Evolutionary conservation across 2,888 invertebrate species (phyloP).

Genomic region (Dynastes hyllus): DNA sequence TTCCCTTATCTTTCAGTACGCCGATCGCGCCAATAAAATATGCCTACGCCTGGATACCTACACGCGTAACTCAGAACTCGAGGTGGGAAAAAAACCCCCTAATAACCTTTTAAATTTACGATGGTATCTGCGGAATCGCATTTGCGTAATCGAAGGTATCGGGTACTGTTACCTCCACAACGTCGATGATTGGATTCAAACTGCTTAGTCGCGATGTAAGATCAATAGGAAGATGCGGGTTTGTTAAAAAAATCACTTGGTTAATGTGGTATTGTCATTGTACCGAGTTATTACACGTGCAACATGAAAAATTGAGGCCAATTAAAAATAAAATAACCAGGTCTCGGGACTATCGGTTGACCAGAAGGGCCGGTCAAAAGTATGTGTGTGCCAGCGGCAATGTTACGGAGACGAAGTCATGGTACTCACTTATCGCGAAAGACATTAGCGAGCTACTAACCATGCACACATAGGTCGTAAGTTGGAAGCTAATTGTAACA

Average conservation of each 20-base stretch:
- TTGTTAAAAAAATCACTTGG: not conserved
- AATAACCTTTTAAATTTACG: conserved; percentile 32
- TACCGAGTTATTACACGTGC: too few relatives aligned
- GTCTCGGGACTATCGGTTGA: too few relatives aligned
- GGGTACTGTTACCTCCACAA: not conserved
- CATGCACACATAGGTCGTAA: too few relatives aligned
- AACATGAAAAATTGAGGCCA: too few relatives aligned
- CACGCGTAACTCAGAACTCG: not conserved
- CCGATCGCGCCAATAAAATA: not conserved
- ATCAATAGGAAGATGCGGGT: not conserved
- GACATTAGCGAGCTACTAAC: too few relatives aligned
- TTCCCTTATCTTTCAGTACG: not conserved
- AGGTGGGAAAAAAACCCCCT: conserved; percentile 12
- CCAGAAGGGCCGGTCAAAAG: too few relatives aligned
- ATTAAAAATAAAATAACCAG: too few relatives aligned
- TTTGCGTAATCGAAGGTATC: conserved; percentile 35
- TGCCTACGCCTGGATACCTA: not conserved
- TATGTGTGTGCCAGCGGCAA: too few relatives aligned
- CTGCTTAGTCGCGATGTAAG: not conserved
- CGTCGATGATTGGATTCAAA: conserved; percentile 2
- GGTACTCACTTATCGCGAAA: too few relatives aligned
- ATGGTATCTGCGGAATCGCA: conserved; percentile 33
- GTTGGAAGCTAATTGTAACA: too few relatives aligned
- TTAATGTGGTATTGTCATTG: too few relatives aligned
- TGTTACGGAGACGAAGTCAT: too few relatives aligned